phyloP scores from a whole-genome alignment of 1,140 invertebrate species.

The Anoplolepis gracilipes region DNA sequence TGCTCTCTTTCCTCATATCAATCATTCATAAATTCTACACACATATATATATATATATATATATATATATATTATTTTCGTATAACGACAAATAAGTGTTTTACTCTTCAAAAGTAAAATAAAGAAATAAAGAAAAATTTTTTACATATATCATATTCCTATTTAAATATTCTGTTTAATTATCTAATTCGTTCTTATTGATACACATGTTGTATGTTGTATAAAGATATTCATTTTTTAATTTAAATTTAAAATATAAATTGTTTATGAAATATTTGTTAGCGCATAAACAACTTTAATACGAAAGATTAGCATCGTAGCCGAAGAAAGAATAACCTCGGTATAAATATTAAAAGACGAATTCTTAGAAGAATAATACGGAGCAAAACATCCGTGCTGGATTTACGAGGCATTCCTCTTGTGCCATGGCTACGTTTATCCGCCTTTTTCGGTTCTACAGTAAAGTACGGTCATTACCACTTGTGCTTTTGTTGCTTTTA shows the following conservation, averaged over 20 bases:
- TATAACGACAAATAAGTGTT: not conserved
- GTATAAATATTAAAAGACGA: slow-evolving; percentile 28
- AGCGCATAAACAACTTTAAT: too few species aligned
- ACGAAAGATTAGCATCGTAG: not conserved
- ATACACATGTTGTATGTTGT: too few species aligned
- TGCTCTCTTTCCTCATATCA: not conserved
- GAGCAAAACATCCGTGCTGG: slow-evolving; percentile 47
- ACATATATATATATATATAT: too few species aligned
- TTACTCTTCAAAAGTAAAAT: not conserved
- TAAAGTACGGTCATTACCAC: slow-evolving; percentile 69
- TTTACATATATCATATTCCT: not conserved
- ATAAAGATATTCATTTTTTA: not conserved
- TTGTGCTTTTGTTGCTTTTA: slow-evolving; percentile 51
- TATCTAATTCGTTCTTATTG: too few species aligned
- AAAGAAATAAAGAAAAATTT: not conserved
- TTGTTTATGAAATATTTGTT: not conserved
- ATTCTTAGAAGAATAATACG: slow-evolving; percentile 30
- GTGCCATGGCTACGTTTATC: slow-evolving; percentile 28
- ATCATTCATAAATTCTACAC: not conserved
- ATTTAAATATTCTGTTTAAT: not conserved
- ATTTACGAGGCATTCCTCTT: slow-evolving; percentile 68
- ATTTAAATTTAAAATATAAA: not conserved
- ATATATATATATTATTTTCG: not conserved
- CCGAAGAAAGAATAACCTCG: slow-evolving; percentile 2
- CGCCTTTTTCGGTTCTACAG: slow-evolving; percentile 49